Conservation (phyloP, 2,113 vertebrate genomes). For the Indicator indicator region DNA sequence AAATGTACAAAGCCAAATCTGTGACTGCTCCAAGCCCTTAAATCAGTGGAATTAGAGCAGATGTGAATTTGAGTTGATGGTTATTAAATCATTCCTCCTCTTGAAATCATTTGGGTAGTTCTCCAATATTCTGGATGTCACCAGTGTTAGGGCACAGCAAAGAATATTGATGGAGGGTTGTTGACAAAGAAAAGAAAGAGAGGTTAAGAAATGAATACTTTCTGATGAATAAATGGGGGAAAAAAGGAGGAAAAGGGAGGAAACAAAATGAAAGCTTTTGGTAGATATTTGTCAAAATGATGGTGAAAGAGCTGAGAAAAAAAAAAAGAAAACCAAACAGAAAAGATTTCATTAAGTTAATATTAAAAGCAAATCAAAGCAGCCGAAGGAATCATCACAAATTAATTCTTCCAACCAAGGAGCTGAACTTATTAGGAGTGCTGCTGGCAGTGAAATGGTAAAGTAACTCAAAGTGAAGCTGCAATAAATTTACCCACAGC, state of each 20-base stretch:
- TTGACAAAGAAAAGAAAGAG: neutral
- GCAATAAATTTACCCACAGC: neutral
- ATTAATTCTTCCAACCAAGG: neutral
- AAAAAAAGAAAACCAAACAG: too few relatives aligned
- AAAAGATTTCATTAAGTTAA: neutral
- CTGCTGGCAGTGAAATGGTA: neutral
- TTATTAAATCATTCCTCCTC: neutral
- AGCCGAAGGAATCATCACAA: neutral
- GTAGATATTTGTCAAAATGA: neutral
- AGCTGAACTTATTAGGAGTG: neutral
- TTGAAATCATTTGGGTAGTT: neutral
- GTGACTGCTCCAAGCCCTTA: neutral
- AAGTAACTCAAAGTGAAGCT: neutral
- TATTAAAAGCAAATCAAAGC: neutral
- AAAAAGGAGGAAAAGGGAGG: neutral
- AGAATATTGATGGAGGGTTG: neutral
- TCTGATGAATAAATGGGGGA: neutral
- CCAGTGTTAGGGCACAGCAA: neutral
- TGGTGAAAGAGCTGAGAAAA: neutral
- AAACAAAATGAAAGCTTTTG: neutral
- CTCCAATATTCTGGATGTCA: neutral
- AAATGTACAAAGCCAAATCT: neutral
- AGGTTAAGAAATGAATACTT: neutral
- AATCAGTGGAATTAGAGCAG: neutral
- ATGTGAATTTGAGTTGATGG: neutral